These are phyloP conservation scores for Zeugodacus cucurbitae DNA, from an alignment of 1,140 invertebrate genomes.

Conservation along the genomic window DNA sequence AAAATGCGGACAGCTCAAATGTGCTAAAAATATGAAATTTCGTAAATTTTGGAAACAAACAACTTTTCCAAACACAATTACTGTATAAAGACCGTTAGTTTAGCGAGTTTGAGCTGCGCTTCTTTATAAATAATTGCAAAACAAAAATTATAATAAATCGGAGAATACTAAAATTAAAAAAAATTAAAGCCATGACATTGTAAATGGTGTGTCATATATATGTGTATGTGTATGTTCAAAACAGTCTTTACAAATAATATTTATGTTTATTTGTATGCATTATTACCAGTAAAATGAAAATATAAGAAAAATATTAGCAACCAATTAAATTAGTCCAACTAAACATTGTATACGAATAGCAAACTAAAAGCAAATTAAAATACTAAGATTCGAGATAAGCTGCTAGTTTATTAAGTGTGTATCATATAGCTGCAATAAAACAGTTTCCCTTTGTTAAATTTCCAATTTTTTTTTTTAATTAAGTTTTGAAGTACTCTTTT, in stretches of 20 bases:
- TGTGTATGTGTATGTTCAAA: neutral
- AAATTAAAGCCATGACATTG: neutral
- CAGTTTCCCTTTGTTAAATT: too few relatives aligned
- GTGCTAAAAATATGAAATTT: too few relatives aligned
- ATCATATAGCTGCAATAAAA: neutral
- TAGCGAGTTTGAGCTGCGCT: too few relatives aligned
- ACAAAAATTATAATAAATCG: too few relatives aligned
- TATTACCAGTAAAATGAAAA: neutral
- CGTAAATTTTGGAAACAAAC: too few relatives aligned
- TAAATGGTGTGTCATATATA: slow-evolving; percentile 29
- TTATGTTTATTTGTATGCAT: neutral
- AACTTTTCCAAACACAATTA: too few relatives aligned
- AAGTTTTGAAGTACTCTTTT: too few relatives aligned
- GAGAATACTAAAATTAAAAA: neutral
- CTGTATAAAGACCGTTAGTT: too few relatives aligned
- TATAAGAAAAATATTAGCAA: neutral
- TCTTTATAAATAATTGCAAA: too few relatives aligned
- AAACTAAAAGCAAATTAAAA: neutral
- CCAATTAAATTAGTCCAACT: neutral
- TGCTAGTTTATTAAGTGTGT: neutral
- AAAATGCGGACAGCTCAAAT: too few relatives aligned
- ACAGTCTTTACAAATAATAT: neutral
- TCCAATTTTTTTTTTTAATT: too few relatives aligned
- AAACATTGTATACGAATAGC: slow-evolving; percentile 24
- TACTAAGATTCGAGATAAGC: neutral